These are phyloP conservation scores for Netelia melanura DNA, from an alignment of 2,888 invertebrate genomes.

Conservation along the genomic window DNA sequence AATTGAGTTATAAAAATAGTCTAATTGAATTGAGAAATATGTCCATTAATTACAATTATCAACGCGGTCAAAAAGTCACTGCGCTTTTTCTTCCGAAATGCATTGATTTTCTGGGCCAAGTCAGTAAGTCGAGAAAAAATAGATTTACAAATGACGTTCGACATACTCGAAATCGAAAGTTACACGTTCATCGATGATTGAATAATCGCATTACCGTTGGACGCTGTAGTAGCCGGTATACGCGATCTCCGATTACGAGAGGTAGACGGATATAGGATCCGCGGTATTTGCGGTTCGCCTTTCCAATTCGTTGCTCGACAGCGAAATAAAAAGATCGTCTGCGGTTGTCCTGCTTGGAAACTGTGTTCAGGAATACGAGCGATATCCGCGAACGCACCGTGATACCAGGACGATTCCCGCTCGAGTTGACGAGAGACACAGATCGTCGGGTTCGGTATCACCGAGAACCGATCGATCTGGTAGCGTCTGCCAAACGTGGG, in stretches of 20 bases:
- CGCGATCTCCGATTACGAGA: constrained; percentile 52
- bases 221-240: not conserved
- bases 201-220: constrained; percentile 46
- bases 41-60: too few relatives aligned
- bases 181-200: constrained; percentile 30
- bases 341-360: constrained; percentile 44
- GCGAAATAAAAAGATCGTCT: constrained; percentile 37
- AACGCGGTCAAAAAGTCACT: too few relatives aligned
- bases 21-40: too few relatives aligned
- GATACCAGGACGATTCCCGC: constrained; percentile 17
- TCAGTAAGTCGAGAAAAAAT: too few relatives aligned
- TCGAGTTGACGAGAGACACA: not conserved
- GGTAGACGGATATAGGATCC: constrained; percentile 24
- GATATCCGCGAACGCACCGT: not conserved
- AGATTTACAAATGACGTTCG: not conserved
- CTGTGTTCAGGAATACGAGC: not conserved
- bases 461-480: constrained; percentile 38
- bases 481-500: constrained; percentile 15
- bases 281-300: constrained; percentile 45
- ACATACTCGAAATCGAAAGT: constrained; percentile 11
- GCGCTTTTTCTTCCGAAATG: too few relatives aligned
- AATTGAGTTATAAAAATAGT: too few relatives aligned
- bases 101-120: too few relatives aligned
- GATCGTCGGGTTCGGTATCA: constrained; percentile 30
- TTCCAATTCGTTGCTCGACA: constrained; percentile 43